These are phyloP conservation scores for Saccostrea cuccullata DNA, from an alignment of 1,140 invertebrate genomes.

Conservation along the genomic window DNA sequence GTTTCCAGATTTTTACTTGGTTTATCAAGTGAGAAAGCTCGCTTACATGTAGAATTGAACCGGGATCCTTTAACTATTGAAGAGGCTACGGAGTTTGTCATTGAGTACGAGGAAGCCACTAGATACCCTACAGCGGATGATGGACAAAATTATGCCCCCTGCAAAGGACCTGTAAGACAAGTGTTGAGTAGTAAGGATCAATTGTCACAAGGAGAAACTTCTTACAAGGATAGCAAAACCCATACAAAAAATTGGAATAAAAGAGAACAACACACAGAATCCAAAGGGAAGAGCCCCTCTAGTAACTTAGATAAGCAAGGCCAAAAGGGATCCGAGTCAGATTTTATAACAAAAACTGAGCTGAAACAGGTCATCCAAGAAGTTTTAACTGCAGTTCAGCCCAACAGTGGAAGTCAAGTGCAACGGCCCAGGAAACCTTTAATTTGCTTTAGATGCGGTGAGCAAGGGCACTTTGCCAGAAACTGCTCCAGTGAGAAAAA, in stretches of 20 bases:
- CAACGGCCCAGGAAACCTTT: not conserved
- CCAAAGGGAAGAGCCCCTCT: not conserved
- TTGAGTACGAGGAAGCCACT: conserved; percentile 37
- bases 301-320: not conserved
- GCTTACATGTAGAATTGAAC: conserved; percentile 46
- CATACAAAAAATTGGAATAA: not conserved
- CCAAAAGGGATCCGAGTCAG: not conserved
- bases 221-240: not conserved
- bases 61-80: conserved; percentile 47
- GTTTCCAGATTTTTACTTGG: conserved; percentile 46
- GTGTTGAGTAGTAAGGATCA: not conserved
- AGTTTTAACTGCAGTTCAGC: not conserved
- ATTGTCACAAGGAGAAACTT: not conserved
- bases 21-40: conserved; percentile 42
- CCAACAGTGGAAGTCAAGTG: not conserved
- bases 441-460: not conserved
- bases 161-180: not conserved
- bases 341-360: not conserved
- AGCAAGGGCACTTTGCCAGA: not conserved
- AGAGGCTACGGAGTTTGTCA: conserved; percentile 42
- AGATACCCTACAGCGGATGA: conserved; percentile 12
- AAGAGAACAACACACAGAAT: too few relatives aligned
- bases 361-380: not conserved
- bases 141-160: not conserved
- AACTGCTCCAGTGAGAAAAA: not conserved